Evolutionary conservation across 2,888 invertebrate species (phyloP).

Genomic region (Podotricha telesiphe): DNA sequence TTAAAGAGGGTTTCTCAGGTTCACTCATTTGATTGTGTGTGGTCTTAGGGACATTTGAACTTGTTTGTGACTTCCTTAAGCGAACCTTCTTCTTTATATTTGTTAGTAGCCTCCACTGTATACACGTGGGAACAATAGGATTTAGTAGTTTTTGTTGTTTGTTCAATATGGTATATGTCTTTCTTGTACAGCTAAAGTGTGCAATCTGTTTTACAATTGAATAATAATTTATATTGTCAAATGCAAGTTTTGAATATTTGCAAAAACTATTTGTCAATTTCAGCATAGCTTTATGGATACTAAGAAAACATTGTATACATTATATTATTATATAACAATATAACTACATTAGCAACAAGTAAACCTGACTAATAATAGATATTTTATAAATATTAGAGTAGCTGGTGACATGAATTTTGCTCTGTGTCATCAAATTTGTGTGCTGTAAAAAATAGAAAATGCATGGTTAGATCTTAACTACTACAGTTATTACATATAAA

Average conservation of each 20-base stretch:
- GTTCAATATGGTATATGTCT: conserved; percentile 57
- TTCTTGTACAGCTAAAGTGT: conserved; percentile 59
- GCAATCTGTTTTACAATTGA: conserved; percentile 61
- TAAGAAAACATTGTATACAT: conserved; percentile 52
- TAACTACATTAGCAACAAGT: conserved; percentile 55
- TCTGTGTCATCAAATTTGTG: conserved; percentile 57
- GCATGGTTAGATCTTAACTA: conserved; percentile 17
- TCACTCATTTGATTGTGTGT: conserved; percentile 66
- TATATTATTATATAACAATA: too few species aligned
- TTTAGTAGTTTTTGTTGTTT: conserved; percentile 45
- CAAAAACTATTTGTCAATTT: conserved; percentile 77
- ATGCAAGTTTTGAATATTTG: conserved; percentile 71
- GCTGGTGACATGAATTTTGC: conserved; percentile 72
- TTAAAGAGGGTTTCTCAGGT: conserved; percentile 56
- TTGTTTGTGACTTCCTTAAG: conserved; percentile 55
- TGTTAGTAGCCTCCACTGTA: conserved; percentile 53
- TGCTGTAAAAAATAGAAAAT: conserved; percentile 65
- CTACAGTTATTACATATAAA: not conserved
- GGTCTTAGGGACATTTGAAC: conserved; percentile 53
- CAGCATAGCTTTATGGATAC: conserved; percentile 73
- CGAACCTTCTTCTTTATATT: conserved; percentile 56
- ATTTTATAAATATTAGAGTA: conserved; percentile 40
- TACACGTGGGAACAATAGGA: conserved; percentile 49
- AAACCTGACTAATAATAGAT: conserved; percentile 50
- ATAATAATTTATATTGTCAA: conserved; percentile 58